Evolutionary conservation across 2,888 invertebrate genomes (phyloP), one percentile per base, ranked within the genome.

Genomic region (Tryphoninae sp.): DNA sequence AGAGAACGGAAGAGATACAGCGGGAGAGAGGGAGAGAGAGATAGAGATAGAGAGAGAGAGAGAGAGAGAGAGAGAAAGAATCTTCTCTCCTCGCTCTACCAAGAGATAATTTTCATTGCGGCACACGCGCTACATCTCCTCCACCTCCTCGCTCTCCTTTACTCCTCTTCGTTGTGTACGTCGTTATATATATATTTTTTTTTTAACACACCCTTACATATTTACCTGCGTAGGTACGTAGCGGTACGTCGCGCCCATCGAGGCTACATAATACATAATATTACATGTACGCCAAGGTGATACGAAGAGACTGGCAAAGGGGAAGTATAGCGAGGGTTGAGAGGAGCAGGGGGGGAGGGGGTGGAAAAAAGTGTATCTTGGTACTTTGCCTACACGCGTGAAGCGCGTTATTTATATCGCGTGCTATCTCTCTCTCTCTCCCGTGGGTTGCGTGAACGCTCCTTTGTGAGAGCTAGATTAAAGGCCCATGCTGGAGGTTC

Each of bases 401-500:
- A 33, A 65, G 73, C 64, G 73, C 49, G 9, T 13, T 45, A 13
- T 45, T 45, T 13, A 45, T 45, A 45, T 13, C 3, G 19, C 9
- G 55, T 55, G 16, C 9, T 19, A 22, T 19, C 16, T 19, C 8
- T 55, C 19, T 55, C 55, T 49, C 19, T 33, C 33, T 33, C 7
- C 22, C 65, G 78, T 42, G 45, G 61, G 71, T 69, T 67, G 73
- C 61, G 64, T 79, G 72, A 61, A 72, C 53, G 62, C 53, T 77
- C 75, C 80, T 84, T 82, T 84, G 84, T 84, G 58, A 72, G 81
- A 81, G 83, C 81, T 86, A 87, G 84, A 88, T 87, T 87, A 88
- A 87, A 88, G 87, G 85, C 85, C 81, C 81, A 67, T 84, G 83
- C 86, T 87, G 89, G 89, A 89, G 89, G 88, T 74, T 86, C 88